Evolutionary conservation across 2,797 vertebrate species (phyloP).

Genomic region (Pangasius krempfi): DNA sequence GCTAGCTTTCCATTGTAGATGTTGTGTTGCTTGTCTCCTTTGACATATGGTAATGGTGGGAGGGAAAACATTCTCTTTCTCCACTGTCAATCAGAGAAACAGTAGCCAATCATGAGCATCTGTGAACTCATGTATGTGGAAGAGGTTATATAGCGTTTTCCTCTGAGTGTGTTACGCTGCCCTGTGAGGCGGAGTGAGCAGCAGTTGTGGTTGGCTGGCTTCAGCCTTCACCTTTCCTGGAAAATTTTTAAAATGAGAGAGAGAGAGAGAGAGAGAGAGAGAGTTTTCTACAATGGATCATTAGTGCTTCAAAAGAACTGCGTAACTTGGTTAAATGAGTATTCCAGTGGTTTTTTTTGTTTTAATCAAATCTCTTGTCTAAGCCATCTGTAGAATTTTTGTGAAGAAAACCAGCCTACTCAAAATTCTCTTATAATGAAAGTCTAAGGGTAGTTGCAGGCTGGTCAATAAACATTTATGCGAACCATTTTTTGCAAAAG

Average conservation of each 20-base stretch:
- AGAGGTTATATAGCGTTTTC: not conserved
- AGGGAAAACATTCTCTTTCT: not conserved
- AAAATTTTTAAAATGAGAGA: not conserved
- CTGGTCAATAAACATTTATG: conserved; percentile 29
- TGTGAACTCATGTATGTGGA: not conserved
- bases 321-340: not conserved
- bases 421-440: conserved; percentile 1
- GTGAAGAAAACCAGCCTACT: not conserved
- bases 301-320: not conserved
- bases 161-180: not conserved
- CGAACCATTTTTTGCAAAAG: not conserved
- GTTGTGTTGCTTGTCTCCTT: not conserved
- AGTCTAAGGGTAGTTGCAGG: not conserved
- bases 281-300: not conserved
- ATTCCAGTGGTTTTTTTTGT: not conserved
- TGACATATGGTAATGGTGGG: not conserved
- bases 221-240: not conserved
- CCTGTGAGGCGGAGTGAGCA: not conserved
- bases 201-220: not conserved
- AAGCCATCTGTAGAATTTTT: not conserved
- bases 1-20: not conserved
- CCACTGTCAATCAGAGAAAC: not conserved
- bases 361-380: not conserved
- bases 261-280: not conserved
- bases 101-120: not conserved